Evolutionary conservation across 2,888 invertebrate species (phyloP), one percentile per base, ranked within the genome.

Genomic region (Drosophila macrothrix): DNA sequence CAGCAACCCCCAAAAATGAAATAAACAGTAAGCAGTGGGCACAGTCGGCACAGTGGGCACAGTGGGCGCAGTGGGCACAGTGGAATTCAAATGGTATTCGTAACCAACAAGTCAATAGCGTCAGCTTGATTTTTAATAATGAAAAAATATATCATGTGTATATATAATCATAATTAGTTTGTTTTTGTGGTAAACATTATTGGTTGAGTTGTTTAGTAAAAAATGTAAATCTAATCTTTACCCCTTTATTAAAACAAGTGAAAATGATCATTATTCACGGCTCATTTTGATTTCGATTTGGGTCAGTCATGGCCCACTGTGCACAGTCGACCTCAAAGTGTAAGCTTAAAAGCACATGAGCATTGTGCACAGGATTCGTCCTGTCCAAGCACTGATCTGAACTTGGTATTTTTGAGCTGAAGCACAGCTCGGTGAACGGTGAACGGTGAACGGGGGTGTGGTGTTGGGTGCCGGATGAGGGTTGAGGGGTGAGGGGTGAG

Each of bases 1-100:
- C 82, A 82, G 35, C 84, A 89, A 89, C 88, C 86, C 84, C 81
- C 63, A 80, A 78, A 76, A 67, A 77, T n/a, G 71, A 80, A 83
- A 79, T 75, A 75, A 81, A 67, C 72, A 31, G 70, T 64, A 69
- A 65, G 72, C 58, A 59, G n/a, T 49, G 64, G 29, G 76, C 80
- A 83, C 83, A 78, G 83, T 83, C 84, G 68, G 31, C 31, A 10
- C 33, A 33, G 3, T 33, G 33, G 10, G 31, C 31, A 31, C 31
- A 33, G 33, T 33, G 33, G 12, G 7, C 31, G 9, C 53, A 59
- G 25, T 49, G 31, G 63, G 75, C 79, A 83, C 84, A 78, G 82
- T 83, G 83, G 70, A 28, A 29, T 25, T 19, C 25, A 35, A 68
- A 28, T 28, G 28, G 2, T 19, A 52, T 29, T 35, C 29, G 25